Conservation (phyloP, 2,113 vertebrate genomes). For the Oncorhynchus clarkii region DNA sequence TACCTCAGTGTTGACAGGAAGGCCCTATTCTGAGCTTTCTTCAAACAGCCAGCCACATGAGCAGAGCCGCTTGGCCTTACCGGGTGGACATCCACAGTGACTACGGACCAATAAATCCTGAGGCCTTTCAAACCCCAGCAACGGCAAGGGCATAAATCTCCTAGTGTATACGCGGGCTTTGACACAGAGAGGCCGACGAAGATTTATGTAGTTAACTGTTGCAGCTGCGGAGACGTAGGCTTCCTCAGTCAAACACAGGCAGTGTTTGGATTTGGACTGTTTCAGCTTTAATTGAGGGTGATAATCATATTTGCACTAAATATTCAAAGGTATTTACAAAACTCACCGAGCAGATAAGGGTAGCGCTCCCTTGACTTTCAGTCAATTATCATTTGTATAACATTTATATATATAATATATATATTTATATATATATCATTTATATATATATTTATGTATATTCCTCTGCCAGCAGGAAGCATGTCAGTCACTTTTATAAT, state of each 20-base stretch:
- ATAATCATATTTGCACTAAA: too few species aligned
- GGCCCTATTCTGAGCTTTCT: constrained; percentile 31
- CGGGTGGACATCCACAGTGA: constrained; percentile 20
- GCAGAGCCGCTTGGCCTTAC: constrained; percentile 5
- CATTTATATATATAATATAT: too few species aligned
- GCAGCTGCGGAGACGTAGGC: constrained; percentile 39
- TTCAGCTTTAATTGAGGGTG: too few species aligned
- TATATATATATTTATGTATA: too few species aligned
- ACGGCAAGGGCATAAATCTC: constrained; percentile 48
- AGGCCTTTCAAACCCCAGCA: constrained; percentile 48
- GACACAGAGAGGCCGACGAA: constrained; percentile 27
- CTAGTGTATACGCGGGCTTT: constrained; percentile 19
- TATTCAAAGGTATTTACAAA: too few species aligned
- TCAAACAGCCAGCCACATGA: constrained; percentile 49
- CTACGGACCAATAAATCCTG: constrained; percentile 24
- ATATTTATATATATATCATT: too few species aligned
- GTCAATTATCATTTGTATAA: too few species aligned
- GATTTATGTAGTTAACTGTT: constrained; percentile 56
- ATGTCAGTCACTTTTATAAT: too few species aligned
- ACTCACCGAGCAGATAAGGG: too few species aligned
- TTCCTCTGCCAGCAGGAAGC: too few species aligned
- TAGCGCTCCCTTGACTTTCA: too few species aligned
- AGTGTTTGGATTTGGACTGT: constrained; percentile 20
- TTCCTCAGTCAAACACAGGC: constrained; percentile 50
- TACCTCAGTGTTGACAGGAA: constrained; percentile 29